Percentiles rank a stretch among this genome's conserved stretches.
Evolutionary conservation across 2,113 vertebrate species (phyloP).

Genomic region (Sisor rabdophorus): DNA sequence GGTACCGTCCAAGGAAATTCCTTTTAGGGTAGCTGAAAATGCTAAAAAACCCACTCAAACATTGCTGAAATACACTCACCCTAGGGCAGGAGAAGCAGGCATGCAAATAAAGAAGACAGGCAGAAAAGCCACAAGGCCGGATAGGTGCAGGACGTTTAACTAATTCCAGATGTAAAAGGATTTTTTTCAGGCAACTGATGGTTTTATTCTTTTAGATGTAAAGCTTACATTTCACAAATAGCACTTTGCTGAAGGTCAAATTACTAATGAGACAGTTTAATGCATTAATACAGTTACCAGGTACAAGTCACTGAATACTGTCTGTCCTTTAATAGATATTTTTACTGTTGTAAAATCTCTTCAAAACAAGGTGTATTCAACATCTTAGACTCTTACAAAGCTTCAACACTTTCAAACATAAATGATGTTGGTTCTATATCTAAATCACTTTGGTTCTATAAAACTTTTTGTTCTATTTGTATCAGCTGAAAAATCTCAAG

Average conservation of each 20-base stretch:
- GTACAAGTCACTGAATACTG: not conserved
- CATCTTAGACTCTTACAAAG: not conserved
- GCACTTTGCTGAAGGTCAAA: conserved; percentile 13
- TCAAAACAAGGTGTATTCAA: not conserved
- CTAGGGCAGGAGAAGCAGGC: not conserved
- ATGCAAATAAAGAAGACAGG: conserved; percentile 16
- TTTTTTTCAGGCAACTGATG: not conserved
- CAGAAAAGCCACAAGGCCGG: not conserved
- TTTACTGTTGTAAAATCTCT: not conserved
- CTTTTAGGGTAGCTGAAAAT: conserved; percentile 9
- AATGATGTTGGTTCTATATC: too few species aligned
- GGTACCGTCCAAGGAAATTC: conserved; percentile 62
- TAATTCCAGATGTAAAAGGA: conserved; percentile 3
- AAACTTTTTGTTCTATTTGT: too few species aligned
- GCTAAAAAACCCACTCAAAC: conserved; percentile 4
- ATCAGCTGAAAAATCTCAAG: too few species aligned
- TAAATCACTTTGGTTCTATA: too few species aligned
- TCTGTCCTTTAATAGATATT: not conserved
- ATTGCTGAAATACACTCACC: not conserved
- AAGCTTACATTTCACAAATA: not conserved
- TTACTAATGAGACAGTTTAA: not conserved
- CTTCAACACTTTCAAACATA: not conserved
- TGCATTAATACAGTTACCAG: not conserved
- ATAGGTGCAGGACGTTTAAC: conserved; percentile 9
- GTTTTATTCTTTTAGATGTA: not conserved